Base-by-base conservation (phyloP, 2,113 vertebrate genomes). In the Cebidichthys violaceus region DNA sequence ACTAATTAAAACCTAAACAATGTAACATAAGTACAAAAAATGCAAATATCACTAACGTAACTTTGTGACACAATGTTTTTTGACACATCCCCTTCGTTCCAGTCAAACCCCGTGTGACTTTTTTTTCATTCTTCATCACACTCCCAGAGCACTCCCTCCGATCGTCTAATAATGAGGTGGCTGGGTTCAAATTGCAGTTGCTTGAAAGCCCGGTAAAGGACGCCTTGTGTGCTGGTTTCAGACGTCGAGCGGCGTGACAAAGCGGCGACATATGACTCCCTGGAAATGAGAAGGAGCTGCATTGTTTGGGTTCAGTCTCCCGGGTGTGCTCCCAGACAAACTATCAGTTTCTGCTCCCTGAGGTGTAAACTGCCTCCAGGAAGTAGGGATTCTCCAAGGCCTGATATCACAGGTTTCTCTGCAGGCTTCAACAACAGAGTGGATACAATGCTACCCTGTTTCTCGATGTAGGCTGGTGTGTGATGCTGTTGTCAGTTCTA, bases 231-330 rank as follows among this genome's bases (percentile, higher is more conserved):
- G 43, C 17, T 18, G 47, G 6, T 50, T 20, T 20, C 18, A 50
- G 47, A 20, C 18, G 6, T 20, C 18, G 5, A 20, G 13, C 43
- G 43, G 43, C 43, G 14, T 47, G 15, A 18, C 45, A 18, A 47
- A 47, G 45, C 2, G 45, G 17, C 45, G 45, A 47, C 45, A 47
- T 18, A 1, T 18, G 45, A 47, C 45, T 47, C 45, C 5, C 45
- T 18, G 45, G 45, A 47, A 47, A 18, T 47, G 45, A 45, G 43
- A 45, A 17, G 4, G 43, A 18, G 45, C 45, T 47, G 15, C 20
- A 75, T 50, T 52, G 74, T 86, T 83, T 78, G 61, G 50, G 65
- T 60, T 83, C 55, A 45, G 78, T 70, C 57, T 57, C 41, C 20
- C 65, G 7, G 13, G 15, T 60, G 62, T 65, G 52, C 71, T 60